phyloP scores from a whole-genome alignment of 2,797 vertebrate species.

The Tenualosa ilisha region DNA sequence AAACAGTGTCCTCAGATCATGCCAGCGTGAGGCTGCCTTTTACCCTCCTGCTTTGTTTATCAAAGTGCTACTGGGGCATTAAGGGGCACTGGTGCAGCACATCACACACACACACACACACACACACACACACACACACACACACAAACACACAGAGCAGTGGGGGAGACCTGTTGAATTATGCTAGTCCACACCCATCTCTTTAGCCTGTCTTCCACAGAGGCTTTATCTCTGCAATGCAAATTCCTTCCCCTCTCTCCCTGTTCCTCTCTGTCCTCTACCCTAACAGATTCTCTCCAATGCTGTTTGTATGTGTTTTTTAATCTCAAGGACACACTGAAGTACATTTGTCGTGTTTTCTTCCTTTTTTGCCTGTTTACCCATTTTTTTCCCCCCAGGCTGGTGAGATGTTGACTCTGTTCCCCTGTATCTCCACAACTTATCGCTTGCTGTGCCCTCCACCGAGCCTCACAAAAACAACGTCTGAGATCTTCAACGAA shows the following conservation, averaged over 20 bases:
- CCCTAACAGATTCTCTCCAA: neutral
- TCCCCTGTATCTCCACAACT: neutral
- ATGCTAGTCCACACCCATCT: slow-evolving; percentile 55
- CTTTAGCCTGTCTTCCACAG: neutral
- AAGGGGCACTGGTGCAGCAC: slow-evolving; percentile 62
- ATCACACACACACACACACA: slow-evolving; percentile 45
- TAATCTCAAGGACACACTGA: slow-evolving; percentile 3
- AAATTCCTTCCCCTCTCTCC: neutral
- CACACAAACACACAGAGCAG: slow-evolving; percentile 42
- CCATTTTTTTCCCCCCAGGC: neutral
- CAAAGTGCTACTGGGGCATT: slow-evolving; percentile 64
- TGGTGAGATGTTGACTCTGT: neutral
- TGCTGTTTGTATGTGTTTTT: neutral
- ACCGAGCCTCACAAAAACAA: slow-evolving; percentile 19
- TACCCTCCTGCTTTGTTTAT: slow-evolving; percentile 73
- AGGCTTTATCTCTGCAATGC: neutral
- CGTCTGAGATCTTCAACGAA: neutral
- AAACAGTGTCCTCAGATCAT: slow-evolving; percentile 77
- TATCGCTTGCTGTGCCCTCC: neutral
- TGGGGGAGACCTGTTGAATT: slow-evolving; percentile 62
- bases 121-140: slow-evolving; percentile 47
- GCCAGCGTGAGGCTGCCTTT: slow-evolving; percentile 71
- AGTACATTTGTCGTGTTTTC: neutral
- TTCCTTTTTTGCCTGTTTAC: neutral
- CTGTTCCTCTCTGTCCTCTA: neutral